Evolutionary conservation across 2,113 vertebrate genomes (phyloP).

Genomic region (Xerus inauris): DNA sequence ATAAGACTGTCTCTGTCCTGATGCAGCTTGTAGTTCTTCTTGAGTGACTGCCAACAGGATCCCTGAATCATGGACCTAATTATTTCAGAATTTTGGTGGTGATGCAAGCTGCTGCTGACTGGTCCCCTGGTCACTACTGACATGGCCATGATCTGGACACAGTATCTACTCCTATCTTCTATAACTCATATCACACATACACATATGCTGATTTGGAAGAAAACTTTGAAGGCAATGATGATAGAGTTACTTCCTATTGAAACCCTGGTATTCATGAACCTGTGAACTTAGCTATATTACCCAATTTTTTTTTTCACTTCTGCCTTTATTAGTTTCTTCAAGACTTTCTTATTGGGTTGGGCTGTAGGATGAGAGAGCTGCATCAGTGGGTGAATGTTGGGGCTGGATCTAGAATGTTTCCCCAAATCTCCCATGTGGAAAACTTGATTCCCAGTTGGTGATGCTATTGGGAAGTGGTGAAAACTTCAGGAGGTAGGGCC

Average conservation of each 20-base stretch:
- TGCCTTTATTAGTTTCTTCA: neutral
- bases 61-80: neutral
- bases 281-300: neutral
- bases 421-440: neutral
- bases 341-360: neutral
- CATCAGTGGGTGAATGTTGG: neutral
- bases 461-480: neutral
- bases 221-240: neutral
- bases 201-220: neutral
- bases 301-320: neutral
- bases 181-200: neutral
- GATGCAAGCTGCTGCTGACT: neutral
- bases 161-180: neutral
- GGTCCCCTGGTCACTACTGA: neutral
- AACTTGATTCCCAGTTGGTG: neutral
- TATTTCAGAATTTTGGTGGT: neutral
- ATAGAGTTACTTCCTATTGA: neutral
- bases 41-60: neutral
- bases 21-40: neutral
- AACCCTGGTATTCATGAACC: neutral
- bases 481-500: neutral
- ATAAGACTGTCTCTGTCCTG: neutral
- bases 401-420: neutral
- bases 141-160: neutral
- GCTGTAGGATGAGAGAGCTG: neutral